Conservation (phyloP, 2,888 invertebrate genomes). For the Drosophila hamatofila region DNA sequence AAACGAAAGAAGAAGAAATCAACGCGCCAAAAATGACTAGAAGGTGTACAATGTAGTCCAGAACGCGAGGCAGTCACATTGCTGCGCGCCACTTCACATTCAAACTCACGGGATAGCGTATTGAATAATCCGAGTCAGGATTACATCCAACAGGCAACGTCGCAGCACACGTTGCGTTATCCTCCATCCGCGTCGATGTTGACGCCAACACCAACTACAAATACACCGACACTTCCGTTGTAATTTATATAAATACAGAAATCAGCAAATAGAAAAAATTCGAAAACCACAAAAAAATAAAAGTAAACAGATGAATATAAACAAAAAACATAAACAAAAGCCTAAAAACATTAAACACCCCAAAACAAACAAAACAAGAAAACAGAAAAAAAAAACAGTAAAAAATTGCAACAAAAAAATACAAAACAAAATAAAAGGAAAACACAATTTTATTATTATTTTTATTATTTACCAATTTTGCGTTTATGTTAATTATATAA, state of each 20-base stretch:
- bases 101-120: slow-evolving; percentile 87
- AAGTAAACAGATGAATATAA: too few relatives aligned
- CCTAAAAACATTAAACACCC: slow-evolving; percentile 30
- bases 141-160: slow-evolving; percentile 86
- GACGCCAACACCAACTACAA: slow-evolving; percentile 86
- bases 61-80: slow-evolving; percentile 88
- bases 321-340: slow-evolving; percentile 14
- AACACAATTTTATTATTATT: slow-evolving; percentile 80
- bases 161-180: slow-evolving; percentile 86
- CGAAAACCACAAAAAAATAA: slow-evolving; percentile 27
- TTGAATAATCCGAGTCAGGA: slow-evolving; percentile 86
- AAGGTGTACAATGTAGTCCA: slow-evolving; percentile 88
- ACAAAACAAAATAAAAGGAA: slow-evolving; percentile 36
- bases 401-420: slow-evolving; percentile 53
- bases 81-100: slow-evolving; percentile 88
- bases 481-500: slow-evolving; percentile 84
- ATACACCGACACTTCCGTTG: slow-evolving; percentile 86
- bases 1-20: slow-evolving; percentile 99
- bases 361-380: slow-evolving; percentile 44
- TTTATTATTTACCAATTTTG: slow-evolving; percentile 83
- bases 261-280: slow-evolving; percentile 24
- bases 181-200: slow-evolving; percentile 86
- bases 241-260: slow-evolving; percentile 80
- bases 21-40: slow-evolving; percentile 95
- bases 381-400: slow-evolving; percentile 62